Base-by-base conservation (phyloP, 2,888 invertebrate species). In the Chouioia cunea region DNA sequence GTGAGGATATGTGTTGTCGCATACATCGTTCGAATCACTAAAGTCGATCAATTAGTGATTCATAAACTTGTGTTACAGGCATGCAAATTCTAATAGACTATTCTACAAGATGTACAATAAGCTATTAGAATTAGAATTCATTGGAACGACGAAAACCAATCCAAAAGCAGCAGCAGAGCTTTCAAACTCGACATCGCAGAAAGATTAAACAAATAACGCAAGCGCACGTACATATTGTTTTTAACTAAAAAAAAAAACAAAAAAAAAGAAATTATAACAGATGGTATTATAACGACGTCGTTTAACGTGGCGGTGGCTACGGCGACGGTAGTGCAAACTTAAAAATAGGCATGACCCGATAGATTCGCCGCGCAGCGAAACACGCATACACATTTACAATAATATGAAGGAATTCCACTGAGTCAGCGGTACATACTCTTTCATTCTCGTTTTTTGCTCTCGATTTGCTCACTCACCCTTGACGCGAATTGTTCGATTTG, bases 301-400 rank as follows among this genome's bases (percentile, higher is more conserved):
- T 20, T n/a, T 68, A 15, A 20, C 23, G 52, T 57, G 63, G 16
- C 36, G 14, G 56, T 57, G 63, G 16, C 36, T 15, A 43, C 23
- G 27, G 1, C 22, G n/a, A 23, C 36, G 36, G 43, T 43, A 22
- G 56, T 43, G 56, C 18, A 43, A 64, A 68, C 69, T 69, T 64
- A 63, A 69, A 69, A 69, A 69, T 69, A 69, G 69, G 46, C 53
- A 69, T 69, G 63, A 69, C 64, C 69, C 57, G 64, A 63, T 69
- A 69, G 57, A 64, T n/a, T 18, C 23, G 23, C 23, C 4, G 43
- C 44, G 57, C 57, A 46, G 56, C 59, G n/a, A 58, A 43, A 62
- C 46, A 68, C 59, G 23, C 18, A 56, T n/a, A 22, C 14, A 46
- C 18, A 57, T 36, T 36, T 36, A 36, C 36, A 36, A 36, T 36